phyloP scores from a whole-genome alignment of 2,888 invertebrate genomes.

The Papilio elwesi region DNA sequence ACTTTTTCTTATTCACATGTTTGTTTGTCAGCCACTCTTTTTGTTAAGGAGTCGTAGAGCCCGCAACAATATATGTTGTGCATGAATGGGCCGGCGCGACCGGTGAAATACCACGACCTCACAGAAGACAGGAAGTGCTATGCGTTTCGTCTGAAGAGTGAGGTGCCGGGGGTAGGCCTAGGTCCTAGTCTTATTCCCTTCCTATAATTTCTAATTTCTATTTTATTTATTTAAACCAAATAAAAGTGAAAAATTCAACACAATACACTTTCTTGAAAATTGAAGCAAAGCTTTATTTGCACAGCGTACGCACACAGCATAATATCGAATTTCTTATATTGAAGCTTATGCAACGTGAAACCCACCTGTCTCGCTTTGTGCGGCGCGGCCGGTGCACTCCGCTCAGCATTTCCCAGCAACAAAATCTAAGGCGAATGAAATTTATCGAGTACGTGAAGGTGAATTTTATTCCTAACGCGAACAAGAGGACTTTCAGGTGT shows the following conservation, averaged over 20 bases:
- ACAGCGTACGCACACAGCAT: conserved; percentile 5
- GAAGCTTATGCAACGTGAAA: conserved; percentile 8
- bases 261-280: conserved; percentile 2
- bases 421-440: conserved; percentile 6
- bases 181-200: too few species aligned
- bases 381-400: neutral
- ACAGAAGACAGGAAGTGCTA: too few species aligned
- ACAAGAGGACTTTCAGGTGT: conserved; percentile 5
- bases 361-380: conserved; percentile 11
- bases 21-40: neutral
- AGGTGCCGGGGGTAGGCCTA: too few species aligned
- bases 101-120: too few species aligned
- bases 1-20: neutral
- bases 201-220: too few species aligned
- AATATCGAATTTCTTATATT: conserved; percentile 6
- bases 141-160: too few species aligned
- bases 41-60: too few species aligned
- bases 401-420: neutral
- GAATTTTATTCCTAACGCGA: neutral
- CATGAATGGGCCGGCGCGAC: too few species aligned
- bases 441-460: conserved; percentile 17
- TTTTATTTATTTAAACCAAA: too few species aligned
- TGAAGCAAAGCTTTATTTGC: conserved; percentile 11
- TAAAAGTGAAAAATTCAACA: neutral
- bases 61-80: neutral